Evolutionary conservation across 1,140 invertebrate genomes (phyloP), one percentile per base, ranked within the genome.

Genomic region (Myzus persicae): DNA sequence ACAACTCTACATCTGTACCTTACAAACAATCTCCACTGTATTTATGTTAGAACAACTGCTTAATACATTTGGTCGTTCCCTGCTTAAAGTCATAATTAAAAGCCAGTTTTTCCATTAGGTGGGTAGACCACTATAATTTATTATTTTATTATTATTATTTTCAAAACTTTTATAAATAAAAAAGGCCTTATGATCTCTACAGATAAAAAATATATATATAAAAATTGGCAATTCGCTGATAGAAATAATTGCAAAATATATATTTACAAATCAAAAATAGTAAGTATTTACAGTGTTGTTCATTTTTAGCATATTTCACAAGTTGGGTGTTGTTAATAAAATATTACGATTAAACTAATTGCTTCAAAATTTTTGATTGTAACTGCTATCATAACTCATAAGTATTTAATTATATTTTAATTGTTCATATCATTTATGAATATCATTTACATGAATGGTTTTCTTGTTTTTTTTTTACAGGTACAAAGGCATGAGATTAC

Each of bases 401-500:
- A 84, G 38, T 84, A 42, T 26, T 24, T 40, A 26, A 82, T 40
- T 82, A 38, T 38, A 24, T 9, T 42, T 40, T 40, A 84, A 46
- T 87, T 44, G 4, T 31, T 87, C 44, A 31, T 42, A 14, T 14
- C 44, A n/a, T 87, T 44, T 7, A n/a, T n/a, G n/a, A n/a, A n/a
- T n/a, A n/a, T n/a, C n/a, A n/a, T n/a, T n/a, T n/a, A 18, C 5
- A n/a, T n/a, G 14, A 40, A 8, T 40, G 51, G 26, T 40, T 94
- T 94, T 93, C 84, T 92, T 92, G 91, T 93, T 94, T 94, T 94
- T 93, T 94, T 94, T 95, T 96, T 93, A n/a, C 94, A 99, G 98
- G 94, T 96, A 98, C 93, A 95, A 98, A 94, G 98, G 99, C 46
- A 97, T 99, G 97, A 96, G 99, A 94, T 98, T 99, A 1, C 98